These are phyloP conservation scores for Natator depressus DNA, from an alignment of 2,113 vertebrate species.

Conservation along the genomic window DNA sequence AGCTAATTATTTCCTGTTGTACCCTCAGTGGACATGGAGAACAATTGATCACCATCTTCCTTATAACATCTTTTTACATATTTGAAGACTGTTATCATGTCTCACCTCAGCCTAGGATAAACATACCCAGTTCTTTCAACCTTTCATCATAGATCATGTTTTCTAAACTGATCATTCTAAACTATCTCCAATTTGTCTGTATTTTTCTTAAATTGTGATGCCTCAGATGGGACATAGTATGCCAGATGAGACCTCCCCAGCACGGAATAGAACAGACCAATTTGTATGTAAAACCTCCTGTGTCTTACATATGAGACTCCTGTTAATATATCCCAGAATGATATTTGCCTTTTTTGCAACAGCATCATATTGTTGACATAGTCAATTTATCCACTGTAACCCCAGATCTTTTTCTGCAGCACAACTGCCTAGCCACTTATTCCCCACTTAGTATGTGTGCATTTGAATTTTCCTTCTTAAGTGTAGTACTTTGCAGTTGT, in stretches of 20 bases:
- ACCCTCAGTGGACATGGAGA: background rate
- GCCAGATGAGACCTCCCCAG: background rate
- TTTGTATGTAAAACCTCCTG: background rate
- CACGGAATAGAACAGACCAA: background rate
- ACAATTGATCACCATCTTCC: background rate
- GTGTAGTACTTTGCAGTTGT: background rate
- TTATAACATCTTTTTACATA: background rate
- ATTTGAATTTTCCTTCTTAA: background rate
- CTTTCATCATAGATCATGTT: background rate
- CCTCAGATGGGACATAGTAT: background rate
- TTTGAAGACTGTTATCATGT: background rate
- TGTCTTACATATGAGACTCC: background rate
- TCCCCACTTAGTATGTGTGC: background rate
- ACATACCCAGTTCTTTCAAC: background rate
- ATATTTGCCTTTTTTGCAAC: background rate
- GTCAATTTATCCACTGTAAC: background rate
- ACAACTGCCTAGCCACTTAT: background rate
- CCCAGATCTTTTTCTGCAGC: background rate
- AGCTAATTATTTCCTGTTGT: background rate
- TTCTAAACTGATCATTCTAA: background rate
- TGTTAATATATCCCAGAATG: background rate
- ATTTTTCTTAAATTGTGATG: background rate
- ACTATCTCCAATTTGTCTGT: background rate
- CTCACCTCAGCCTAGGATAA: background rate
- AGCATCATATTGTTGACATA: background rate